These are phyloP conservation scores for Gorsachius magnificus DNA, from an alignment of 2,797 vertebrate species.

Conservation along the genomic window DNA sequence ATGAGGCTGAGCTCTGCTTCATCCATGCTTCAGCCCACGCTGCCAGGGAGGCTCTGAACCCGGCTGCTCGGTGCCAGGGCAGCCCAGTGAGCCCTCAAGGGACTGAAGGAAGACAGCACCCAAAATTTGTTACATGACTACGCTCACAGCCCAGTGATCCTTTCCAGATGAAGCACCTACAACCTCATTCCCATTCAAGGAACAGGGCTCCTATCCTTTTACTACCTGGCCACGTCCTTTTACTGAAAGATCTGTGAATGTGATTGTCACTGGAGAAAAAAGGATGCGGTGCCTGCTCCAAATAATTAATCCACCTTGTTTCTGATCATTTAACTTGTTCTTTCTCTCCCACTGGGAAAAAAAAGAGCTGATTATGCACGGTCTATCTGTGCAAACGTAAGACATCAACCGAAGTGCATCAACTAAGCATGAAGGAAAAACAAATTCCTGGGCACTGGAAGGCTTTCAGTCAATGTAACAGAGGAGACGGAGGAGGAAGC, in stretches of 20 bases:
- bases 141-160: accelerated
- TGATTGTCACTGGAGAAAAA: neutral
- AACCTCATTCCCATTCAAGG: neutral
- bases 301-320: neutral
- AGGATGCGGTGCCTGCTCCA: neutral
- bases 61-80: neutral
- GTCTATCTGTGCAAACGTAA: neutral
- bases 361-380: neutral
- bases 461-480: neutral
- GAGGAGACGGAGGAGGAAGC: neutral
- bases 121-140: neutral
- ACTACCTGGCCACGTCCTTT: neutral
- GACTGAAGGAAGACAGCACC: neutral
- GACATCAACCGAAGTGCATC: neutral
- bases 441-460: neutral
- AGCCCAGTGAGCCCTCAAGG: neutral
- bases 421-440: neutral
- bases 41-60: neutral
- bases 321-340: neutral
- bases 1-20: neutral
- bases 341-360: neutral
- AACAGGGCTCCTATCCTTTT: neutral
- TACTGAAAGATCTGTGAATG: neutral
- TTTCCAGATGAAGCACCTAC: neutral
- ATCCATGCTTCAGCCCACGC: neutral